Evolutionary conservation across 1,140 invertebrate species (phyloP).

Genomic region (Bilobella aurantiaca): DNA sequence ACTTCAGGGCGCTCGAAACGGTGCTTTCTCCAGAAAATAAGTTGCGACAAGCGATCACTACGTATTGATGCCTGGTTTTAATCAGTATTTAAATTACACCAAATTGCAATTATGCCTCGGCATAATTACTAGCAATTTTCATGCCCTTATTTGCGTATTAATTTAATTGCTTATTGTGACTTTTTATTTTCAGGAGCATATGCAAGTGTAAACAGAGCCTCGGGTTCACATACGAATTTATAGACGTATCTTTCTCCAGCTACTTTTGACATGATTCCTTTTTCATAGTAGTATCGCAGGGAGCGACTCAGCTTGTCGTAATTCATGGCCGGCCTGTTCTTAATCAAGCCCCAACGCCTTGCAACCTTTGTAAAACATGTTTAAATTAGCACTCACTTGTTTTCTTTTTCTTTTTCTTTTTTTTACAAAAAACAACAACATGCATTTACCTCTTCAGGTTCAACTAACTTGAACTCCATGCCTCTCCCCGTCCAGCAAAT

Average conservation of each 20-base stretch:
- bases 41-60: too few relatives aligned
- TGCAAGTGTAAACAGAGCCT: constrained; percentile 82
- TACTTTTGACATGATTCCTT: constrained; percentile 97
- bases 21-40: too few relatives aligned
- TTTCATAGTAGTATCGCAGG: constrained; percentile 90
- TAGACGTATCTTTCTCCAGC: constrained; percentile 91
- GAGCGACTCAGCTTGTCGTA: constrained; percentile 91
- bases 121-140: too few relatives aligned
- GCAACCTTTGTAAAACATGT: constrained; percentile 41
- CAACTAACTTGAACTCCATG: constrained; percentile 87
- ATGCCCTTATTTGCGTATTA: too few relatives aligned
- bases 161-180: neutral
- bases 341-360: constrained; percentile 48
- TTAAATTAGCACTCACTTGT: too few relatives aligned
- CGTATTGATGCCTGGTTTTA: too few relatives aligned
- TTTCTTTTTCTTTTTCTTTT: neutral
- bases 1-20: too few relatives aligned
- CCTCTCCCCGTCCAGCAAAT: constrained; percentile 55
- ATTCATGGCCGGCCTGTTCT: constrained; percentile 87
- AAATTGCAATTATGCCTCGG: too few relatives aligned
- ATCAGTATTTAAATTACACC: too few relatives aligned
- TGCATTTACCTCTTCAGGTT: constrained; percentile 72
- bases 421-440: neutral
- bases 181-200: constrained; percentile 36
- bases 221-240: constrained; percentile 89